phyloP scores from a whole-genome alignment of 2,888 invertebrate genomes.

The Cryptocephalus moraei region DNA sequence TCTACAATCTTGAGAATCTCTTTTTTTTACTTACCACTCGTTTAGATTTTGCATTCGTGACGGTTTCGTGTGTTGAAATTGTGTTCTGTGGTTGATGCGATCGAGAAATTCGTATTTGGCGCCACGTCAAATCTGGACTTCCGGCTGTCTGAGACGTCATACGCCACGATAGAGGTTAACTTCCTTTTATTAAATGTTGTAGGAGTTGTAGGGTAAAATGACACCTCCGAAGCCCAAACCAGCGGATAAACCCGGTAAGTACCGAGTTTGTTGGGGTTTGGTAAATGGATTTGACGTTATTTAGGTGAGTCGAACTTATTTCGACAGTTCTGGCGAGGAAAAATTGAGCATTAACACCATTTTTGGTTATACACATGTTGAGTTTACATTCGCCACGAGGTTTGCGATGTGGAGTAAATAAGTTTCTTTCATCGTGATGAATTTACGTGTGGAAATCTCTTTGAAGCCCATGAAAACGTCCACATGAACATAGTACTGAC shows the following conservation, averaged over 20 bases:
- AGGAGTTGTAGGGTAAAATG: constrained; percentile 47
- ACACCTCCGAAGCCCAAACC: constrained; percentile 74
- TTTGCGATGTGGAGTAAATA: too few species aligned
- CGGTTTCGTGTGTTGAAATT: too few species aligned
- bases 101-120: too few species aligned
- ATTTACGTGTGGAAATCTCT: constrained; percentile 46
- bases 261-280: constrained; percentile 13
- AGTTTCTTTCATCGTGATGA: constrained; percentile 33
- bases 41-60: too few species aligned
- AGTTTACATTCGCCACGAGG: background rate
- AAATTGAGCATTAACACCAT: background rate
- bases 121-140: too few species aligned
- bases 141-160: too few species aligned
- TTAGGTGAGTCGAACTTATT: background rate
- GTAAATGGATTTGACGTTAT: background rate
- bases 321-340: background rate
- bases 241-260: constrained; percentile 74
- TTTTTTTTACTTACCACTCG: too few species aligned
- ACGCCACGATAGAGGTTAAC: constrained; percentile 7
- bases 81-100: too few species aligned
- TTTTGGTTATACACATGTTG: constrained; percentile 1
- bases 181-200: constrained; percentile 30
- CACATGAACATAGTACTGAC: constrained; percentile 19
- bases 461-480: constrained; percentile 35
- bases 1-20: too few species aligned